phyloP scores from a whole-genome alignment of 2,113 vertebrate species.

The Brienomyrus longianalis region DNA sequence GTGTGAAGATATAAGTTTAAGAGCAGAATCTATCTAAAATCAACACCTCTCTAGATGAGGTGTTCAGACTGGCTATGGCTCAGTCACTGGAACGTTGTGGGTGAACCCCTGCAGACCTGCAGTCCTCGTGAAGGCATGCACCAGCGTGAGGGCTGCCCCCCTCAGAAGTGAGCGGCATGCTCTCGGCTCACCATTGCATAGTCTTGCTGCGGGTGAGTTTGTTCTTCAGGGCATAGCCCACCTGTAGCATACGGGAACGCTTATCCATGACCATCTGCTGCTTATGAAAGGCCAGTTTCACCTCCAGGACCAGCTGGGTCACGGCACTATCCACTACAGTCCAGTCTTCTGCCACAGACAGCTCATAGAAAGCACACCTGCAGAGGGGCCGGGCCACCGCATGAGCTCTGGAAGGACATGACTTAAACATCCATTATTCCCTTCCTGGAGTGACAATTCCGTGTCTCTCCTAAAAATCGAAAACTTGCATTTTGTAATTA shows the following conservation, averaged over 20 bases:
- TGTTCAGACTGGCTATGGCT: neutral
- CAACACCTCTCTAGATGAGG: neutral
- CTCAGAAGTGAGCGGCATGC: neutral
- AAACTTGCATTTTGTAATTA: neutral
- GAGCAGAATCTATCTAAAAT: neutral
- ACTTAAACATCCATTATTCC: neutral
- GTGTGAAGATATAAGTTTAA: neutral
- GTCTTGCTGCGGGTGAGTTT: slow-evolving; percentile 46
- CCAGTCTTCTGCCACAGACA: slow-evolving; percentile 39
- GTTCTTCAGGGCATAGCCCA: slow-evolving; percentile 38
- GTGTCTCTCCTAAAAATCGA: neutral
- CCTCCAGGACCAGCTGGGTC: slow-evolving; percentile 33
- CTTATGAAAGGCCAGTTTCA: slow-evolving; percentile 36
- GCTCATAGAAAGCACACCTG: slow-evolving; percentile 43
- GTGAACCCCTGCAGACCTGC: neutral
- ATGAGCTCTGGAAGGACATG: neutral
- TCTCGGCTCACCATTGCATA: slow-evolving; percentile 42
- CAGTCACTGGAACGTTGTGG: neutral
- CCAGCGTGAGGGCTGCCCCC: neutral
- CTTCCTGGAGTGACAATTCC: neutral
- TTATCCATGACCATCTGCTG: slow-evolving; percentile 40
- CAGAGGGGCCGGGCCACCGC: neutral
- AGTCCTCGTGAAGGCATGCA: neutral
- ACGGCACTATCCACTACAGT: slow-evolving; percentile 33
- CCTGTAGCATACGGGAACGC: slow-evolving; percentile 40